A percentile compares a stretch with the other conserved stretches of the same genome.
Conservation (phyloP, 30 jellyfish, hydroid and myxozoan species). For the Rhopilema esculentum region DNA sequence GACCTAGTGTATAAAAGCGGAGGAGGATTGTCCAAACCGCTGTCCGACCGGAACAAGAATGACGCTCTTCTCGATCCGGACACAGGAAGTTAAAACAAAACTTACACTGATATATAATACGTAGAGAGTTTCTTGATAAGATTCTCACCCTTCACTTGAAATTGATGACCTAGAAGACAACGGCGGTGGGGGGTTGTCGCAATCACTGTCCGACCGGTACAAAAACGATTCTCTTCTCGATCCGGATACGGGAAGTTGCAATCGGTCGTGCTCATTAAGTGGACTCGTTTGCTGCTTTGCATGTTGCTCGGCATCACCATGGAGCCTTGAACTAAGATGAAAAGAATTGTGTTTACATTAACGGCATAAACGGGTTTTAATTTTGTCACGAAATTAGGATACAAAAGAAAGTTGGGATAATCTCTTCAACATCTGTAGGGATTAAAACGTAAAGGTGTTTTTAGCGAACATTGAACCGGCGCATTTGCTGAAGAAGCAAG, state of each 20-base stretch:
- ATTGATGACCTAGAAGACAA: conserved; percentile 92
- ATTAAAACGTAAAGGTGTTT: no score
- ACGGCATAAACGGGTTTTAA: background rate
- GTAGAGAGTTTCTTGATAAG: background rate
- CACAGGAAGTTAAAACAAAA: no score
- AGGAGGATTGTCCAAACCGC: no score
- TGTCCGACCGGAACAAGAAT: no score
- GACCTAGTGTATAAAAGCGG: no score
- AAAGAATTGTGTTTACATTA: background rate
- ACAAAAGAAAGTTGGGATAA: no score
- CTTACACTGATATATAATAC: no score
- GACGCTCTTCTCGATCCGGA: no score
- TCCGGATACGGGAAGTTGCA: conserved; percentile 76
- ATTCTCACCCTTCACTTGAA: conserved; percentile 93
- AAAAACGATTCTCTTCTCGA: conserved; percentile 87
- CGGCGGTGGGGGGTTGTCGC: conserved; percentile 86
- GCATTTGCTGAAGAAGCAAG: no score
- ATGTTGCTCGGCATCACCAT: conserved; percentile 53
- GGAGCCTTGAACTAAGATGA: conserved; percentile 46
- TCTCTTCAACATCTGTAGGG: no score
- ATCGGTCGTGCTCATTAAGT: conserved; percentile 78
- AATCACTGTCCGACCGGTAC: conserved; percentile 94
- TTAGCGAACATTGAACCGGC: no score
- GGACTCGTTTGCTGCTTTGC: conserved; percentile 43
- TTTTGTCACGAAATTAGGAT: no score